Evolutionary conservation across 2,797 vertebrate genomes (phyloP), one percentile per base, ranked within the genome.

Genomic region (Eutrigla gurnardus): DNA sequence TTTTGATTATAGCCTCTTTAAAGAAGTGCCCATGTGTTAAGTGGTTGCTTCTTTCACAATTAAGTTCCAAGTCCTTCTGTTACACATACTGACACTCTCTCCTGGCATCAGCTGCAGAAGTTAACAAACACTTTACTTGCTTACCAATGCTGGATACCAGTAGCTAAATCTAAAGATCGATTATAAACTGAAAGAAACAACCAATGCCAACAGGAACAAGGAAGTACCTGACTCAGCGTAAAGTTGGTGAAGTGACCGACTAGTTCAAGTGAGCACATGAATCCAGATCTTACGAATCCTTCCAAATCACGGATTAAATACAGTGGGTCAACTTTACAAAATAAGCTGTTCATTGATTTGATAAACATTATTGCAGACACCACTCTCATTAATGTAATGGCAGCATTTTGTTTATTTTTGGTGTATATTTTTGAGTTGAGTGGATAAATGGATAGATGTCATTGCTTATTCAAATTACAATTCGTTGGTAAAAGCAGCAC

Each of bases 71-170:
- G 9, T 53, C 42, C 15, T 39, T 60, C 18, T 59, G 35, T 54
- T 47, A 5, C 43, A 42, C 65, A 43, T 6, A 40, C 10, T 55
- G 32, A 46, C 33, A 46, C 17, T 45, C 32, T 54, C 37, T 47
- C 15, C 54, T 37, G 42, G 62, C 54, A 17, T 53, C 1, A 1
- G 37, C 49, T 69, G 10, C 25, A 57, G 14, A 57, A 52, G 63
- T 65, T 75, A 14, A 76, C 17, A 59, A 66, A 75, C 63, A 55
- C 14, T 75, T 64, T 78, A 54, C 68, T 62, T 50, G 55, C 62
- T 70, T 43, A 55, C 33, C 61, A 43, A 32, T 59, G 64, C 57
- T 47, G 49, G 54, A 65, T 72, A 81, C 79, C 83, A 64, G 33
- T 37, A 74, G 83, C 79, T 35, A 68, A 65, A 25, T 80, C 55